Evolutionary conservation across 2,888 invertebrate species (phyloP), one percentile per base, ranked within the genome.

Genomic region (Calliphora vomitoria): DNA sequence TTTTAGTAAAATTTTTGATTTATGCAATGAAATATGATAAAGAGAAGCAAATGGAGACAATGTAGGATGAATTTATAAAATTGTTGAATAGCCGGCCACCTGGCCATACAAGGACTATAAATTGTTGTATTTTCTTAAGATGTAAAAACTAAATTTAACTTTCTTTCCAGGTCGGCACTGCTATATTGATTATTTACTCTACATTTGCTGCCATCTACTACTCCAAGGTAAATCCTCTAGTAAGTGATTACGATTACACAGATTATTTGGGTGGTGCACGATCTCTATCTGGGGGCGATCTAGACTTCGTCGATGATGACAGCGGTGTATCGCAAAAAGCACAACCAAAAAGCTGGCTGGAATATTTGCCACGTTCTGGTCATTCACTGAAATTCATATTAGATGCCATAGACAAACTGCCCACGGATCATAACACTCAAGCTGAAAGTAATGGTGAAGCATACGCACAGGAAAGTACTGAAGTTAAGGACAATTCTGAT

Each of bases 191-290:
- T 44, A 96, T 97, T 90, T 97, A 97, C 94, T 97, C 97, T 82
- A 97, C 97, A 79, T 95, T 97, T 90, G 97, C 97, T 2, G 97
- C 97, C 81, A 96, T 97, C 91, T 97, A 97, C 94, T 97, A 97
- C 94, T 97, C 97, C 76, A 97, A 97, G 93, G 97, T 97, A 92
- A 97, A 97, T 94, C 97, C 97, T 69, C 95, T 97, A 86, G 95
- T 96, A n/a, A 96, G 96, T 80, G 97, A 97, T 93, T 96, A 96
- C 92, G 96, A 96, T 90, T 96, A 97, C 91, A 96, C 96, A 84
- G 96, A 96, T 92, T 96, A 97, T 91, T 95, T 96, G 92, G 94
- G 94, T 66, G 95, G 97, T 80, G 96, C 96, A 90, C 95, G 97
- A 89, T 95, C 96, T 11, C 91, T 94, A 90, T 95, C 95, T 89